A percentile compares a stretch with the other conserved stretches of the same genome.
Evolutionary conservation across 2,113 vertebrate genomes (phyloP).

Genomic region (Caranx melampygus): DNA sequence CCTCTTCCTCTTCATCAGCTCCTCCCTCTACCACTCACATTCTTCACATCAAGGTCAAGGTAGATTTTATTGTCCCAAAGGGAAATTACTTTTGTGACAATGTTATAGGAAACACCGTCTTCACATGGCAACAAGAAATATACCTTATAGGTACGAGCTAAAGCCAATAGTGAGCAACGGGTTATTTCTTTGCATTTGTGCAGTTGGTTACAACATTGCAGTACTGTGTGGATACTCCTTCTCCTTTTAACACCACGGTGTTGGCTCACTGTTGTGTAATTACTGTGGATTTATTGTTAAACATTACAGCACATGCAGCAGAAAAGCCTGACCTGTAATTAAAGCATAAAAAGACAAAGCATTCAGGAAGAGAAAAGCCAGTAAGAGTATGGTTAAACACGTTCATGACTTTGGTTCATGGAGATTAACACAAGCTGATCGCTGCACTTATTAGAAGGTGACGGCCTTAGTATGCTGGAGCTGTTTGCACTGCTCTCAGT

Average conservation of each 20-base stretch:
- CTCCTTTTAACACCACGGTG: not conserved
- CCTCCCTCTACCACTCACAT: conserved; percentile 9
- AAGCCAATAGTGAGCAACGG: conserved; percentile 52
- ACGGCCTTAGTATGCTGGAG: no score
- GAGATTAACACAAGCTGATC: no score
- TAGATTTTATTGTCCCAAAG: conserved; percentile 66
- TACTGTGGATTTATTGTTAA: not conserved
- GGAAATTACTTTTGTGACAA: conserved; percentile 55
- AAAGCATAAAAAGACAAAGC: not conserved
- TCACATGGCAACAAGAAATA: conserved; percentile 49
- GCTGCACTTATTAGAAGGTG: no score
- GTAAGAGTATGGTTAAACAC: no score
- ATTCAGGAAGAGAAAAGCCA: not conserved
- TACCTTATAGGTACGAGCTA: conserved; percentile 31
- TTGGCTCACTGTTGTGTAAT: not conserved
- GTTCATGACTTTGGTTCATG: no score
- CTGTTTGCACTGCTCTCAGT: no score
- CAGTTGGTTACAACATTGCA: not conserved
- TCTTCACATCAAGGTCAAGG: conserved; percentile 56
- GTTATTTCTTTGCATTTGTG: not conserved
- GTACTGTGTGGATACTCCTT: not conserved
- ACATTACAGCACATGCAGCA: not conserved
- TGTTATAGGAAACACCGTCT: conserved; percentile 45
- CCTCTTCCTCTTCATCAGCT: conserved; percentile 25
- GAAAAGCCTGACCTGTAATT: fast-evolving